phyloP scores from a whole-genome alignment of 2,113 vertebrate genomes.

The Chaetodon trifascialis region DNA sequence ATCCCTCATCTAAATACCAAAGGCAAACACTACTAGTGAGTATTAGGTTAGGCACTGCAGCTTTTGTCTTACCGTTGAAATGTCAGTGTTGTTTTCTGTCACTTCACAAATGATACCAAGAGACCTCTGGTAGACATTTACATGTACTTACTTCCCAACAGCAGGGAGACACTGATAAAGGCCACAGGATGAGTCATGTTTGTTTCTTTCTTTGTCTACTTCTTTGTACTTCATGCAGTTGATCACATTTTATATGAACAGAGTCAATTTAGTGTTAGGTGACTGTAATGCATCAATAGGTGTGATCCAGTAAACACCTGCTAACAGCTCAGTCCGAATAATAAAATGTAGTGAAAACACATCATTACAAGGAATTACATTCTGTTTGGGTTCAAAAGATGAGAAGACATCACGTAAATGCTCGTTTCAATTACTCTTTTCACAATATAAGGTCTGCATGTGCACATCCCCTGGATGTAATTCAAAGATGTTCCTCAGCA shows the following conservation, averaged over 20 bases:
- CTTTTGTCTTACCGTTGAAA: constrained; percentile 58
- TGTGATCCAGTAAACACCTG: constrained; percentile 9
- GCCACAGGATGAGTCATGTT: background rate
- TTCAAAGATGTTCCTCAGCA: background rate
- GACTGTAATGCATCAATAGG: background rate
- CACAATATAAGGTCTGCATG: background rate
- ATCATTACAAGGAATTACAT: background rate
- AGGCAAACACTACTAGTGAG: constrained; percentile 10
- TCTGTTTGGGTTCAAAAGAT: background rate
- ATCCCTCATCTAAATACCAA: constrained; percentile 24
- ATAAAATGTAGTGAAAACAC: constrained; percentile 3
- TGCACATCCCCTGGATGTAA: background rate
- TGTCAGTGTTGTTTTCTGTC: constrained; percentile 66
- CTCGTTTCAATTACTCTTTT: constrained; percentile 1
- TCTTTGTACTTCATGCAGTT: background rate
- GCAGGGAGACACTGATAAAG: constrained; percentile 49
- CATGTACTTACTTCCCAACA: constrained; percentile 29
- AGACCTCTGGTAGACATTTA: constrained; percentile 39
- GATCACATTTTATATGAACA: constrained; percentile 2
- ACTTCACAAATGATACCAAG: constrained; percentile 29
- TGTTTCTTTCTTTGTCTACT: constrained; percentile 14
- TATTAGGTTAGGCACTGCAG: constrained; percentile 54
- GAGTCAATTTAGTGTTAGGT: background rate
- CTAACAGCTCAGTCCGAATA: background rate
- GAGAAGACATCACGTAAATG: background rate